Evolutionary conservation across 2,113 vertebrate genomes (phyloP), one percentile per base, ranked within the genome.

Genomic region (Myrmophylax atrothorax): DNA sequence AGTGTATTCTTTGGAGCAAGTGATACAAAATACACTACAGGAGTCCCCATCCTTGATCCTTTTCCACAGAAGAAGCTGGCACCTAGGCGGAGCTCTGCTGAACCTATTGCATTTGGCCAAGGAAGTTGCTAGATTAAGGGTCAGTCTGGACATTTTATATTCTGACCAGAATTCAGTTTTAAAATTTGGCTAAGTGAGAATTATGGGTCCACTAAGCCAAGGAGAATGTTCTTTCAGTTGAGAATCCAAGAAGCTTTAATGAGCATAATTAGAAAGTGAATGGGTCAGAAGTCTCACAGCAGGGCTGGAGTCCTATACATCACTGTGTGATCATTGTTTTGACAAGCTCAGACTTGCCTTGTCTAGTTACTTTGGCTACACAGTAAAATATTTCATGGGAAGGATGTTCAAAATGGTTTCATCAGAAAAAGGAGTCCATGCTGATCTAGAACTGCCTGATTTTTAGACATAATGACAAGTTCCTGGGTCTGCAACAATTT

Each of bases 391-490:
- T 84, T 90, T 92, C 10, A 81, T 25, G 37, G 68, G 68, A 89
- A 86, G 56, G 52, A 24, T 58, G 87, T 81, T 87, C 62, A 76
- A 64, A 92, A 84, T 1, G 1, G 37, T 89, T 95, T 69, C 59
- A 88, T 19, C n/a, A 80, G 78, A 59, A 70, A 87, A 77, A 80
- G 28, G 69, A 91, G 28, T 84, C 28, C 19, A 6, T 24, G 69
- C 46, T 69, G 90, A 92, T 74, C 84, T 0, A 84, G 38, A 70
- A 77, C 59, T 56, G 35, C 50, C 44, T 75, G 87, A 62, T 29
- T 76, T 85, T 90, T 70, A 94, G 88, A 52, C 72, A 84, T 90
- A 95, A 83, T 64, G 77, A 95, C 76, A 86, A 33, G 73, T 93
- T 89, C 40, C 70, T 73, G 46, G 44, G 91, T 67, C 69, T 3